phyloP scores from a whole-genome alignment of 2,797 vertebrate genomes.

The Xiphorhynchus erythropygius region DNA sequence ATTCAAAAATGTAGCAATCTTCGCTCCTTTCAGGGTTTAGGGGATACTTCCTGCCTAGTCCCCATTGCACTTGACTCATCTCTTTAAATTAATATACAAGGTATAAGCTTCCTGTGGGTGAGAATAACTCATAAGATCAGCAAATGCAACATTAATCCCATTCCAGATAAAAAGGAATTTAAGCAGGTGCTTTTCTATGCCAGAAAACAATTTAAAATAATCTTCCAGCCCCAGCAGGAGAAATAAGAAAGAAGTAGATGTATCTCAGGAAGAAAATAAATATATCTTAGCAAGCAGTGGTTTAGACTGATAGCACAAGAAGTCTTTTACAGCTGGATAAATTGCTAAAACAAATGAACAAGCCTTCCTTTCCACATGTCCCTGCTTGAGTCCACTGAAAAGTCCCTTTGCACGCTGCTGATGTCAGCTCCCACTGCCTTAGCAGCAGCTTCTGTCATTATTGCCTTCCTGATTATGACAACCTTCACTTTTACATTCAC shows the following conservation, averaged over 20 bases:
- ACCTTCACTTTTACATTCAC: background rate
- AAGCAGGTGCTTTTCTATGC: background rate
- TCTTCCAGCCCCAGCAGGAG: background rate
- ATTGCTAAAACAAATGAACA: background rate
- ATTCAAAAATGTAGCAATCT: background rate
- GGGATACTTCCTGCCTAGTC: background rate
- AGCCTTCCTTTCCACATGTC: background rate
- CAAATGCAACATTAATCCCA: background rate
- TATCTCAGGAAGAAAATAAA: background rate
- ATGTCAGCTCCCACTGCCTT: background rate
- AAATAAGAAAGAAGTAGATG: background rate
- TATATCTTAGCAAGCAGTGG: background rate
- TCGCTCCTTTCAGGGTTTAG: background rate
- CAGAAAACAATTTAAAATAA: constrained; percentile 2
- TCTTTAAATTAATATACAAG: background rate
- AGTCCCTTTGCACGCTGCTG: background rate
- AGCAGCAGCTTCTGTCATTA: background rate
- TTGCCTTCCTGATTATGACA: background rate
- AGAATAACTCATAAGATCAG: background rate
- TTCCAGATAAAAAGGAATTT: background rate
- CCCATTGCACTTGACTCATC: background rate
- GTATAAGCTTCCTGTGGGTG: background rate
- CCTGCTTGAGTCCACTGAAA: background rate
- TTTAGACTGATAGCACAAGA: background rate
- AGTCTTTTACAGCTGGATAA: background rate